Conservation (phyloP, 2,888 invertebrate species). For the Drosophila maculinotata region DNA sequence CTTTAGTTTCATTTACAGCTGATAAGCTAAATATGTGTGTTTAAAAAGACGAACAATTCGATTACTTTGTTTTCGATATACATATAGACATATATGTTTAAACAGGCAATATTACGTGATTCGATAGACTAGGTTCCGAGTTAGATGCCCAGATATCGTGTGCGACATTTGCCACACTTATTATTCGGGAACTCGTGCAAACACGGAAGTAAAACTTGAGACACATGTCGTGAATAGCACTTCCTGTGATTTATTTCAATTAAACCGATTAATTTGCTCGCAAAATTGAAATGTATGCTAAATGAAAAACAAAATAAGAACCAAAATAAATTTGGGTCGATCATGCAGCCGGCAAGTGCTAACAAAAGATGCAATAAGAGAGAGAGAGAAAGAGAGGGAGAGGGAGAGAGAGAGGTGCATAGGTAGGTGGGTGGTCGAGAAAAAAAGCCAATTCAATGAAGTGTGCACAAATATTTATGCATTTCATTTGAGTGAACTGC, state of each 20-base stretch:
- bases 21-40: too few relatives aligned
- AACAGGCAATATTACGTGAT: constrained; percentile 19
- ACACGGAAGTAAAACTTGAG: constrained; percentile 53
- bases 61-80: constrained; percentile 4
- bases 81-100: neutral
- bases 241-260: constrained; percentile 79
- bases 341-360: constrained; percentile 33
- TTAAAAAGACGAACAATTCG: too few relatives aligned
- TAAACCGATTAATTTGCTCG: constrained; percentile 59
- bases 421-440: constrained; percentile 23
- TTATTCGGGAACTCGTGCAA: constrained; percentile 34
- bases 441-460: constrained; percentile 60
- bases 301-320: neutral
- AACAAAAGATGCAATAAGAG: neutral
- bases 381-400: neutral
- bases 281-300: constrained; percentile 35
- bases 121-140: constrained; percentile 7
- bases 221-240: constrained; percentile 52
- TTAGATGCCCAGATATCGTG: neutral
- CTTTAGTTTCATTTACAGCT: too few relatives aligned
- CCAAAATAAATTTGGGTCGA: constrained; percentile 24
- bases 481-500: constrained; percentile 51
- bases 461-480: constrained; percentile 64
- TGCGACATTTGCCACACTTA: constrained; percentile 15
- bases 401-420: neutral